A percentile compares a stretch with the other conserved stretches of the same genome.
phyloP scores from a whole-genome alignment of 2,113 vertebrate species.

The Ammospiza nelsoni region DNA sequence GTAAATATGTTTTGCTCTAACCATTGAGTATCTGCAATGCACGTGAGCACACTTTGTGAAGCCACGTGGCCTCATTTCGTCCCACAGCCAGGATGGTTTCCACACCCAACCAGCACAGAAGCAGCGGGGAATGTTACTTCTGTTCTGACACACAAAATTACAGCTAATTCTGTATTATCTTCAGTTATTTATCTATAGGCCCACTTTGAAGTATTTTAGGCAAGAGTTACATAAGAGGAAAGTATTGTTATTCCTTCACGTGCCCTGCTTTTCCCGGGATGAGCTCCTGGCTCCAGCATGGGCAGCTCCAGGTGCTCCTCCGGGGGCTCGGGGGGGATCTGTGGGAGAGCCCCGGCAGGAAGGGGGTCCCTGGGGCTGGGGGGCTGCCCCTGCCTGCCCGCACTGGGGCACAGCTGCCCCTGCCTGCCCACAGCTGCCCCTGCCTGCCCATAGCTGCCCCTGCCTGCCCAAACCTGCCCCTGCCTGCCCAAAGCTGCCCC shows the following conservation, averaged over 20 bases:
- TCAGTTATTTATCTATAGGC: slow-evolving; percentile 55
- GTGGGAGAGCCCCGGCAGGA: background rate
- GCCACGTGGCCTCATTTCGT: background rate
- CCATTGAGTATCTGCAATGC: background rate
- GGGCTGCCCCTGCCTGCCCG: rapidly evolving
- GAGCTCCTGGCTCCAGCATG: background rate
- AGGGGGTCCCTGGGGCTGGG: background rate
- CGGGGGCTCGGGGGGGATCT: background rate
- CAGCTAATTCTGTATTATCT: slow-evolving; percentile 33
- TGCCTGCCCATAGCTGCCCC: no score
- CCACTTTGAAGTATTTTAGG: slow-evolving; percentile 61
- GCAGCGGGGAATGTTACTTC: background rate
- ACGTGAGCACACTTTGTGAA: background rate
- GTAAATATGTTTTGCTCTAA: background rate
- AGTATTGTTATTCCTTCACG: slow-evolving; percentile 19
- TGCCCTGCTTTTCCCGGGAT: slow-evolving; percentile 8
- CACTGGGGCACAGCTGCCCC: no score
- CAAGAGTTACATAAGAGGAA: slow-evolving; percentile 51
- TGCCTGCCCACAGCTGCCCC: no score
- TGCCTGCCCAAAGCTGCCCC: no score
- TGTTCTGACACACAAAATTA: slow-evolving; percentile 17
- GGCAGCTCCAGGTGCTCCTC: background rate
- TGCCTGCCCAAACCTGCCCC: no score
- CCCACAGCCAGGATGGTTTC: background rate
- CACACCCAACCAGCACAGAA: background rate